phyloP scores from a whole-genome alignment of 2,888 invertebrate species.

The Drosophila mettleri region DNA sequence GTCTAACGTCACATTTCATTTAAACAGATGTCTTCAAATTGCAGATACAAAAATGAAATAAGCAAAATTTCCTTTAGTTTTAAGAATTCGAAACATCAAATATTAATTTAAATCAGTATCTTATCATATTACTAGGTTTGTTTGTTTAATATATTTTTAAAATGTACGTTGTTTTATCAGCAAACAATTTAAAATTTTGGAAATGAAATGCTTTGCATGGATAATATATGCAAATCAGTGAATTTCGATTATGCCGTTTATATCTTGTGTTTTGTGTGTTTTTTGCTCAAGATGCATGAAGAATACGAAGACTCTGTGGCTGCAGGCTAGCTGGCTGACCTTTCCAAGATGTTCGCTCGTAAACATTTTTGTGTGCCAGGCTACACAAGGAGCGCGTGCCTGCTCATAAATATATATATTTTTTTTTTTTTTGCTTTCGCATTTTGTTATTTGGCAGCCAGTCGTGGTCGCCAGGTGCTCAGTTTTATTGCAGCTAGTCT shows the following conservation, averaged over 20 bases:
- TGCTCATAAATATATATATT: conserved; percentile 40
- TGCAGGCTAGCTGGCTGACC: conserved; percentile 20
- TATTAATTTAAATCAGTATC: background rate
- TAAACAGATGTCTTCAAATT: background rate
- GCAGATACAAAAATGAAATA: background rate
- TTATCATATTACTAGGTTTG: background rate
- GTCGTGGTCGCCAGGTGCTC: conserved; percentile 16
- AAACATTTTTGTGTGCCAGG: conserved; percentile 9
- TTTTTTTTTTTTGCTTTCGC: conserved; percentile 5
- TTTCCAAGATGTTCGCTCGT: conserved; percentile 13
- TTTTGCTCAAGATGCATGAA: conserved; percentile 12
- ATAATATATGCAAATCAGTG: conserved; percentile 8
- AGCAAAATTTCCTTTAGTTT: background rate
- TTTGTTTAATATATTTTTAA: background rate
- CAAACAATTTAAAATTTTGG: conserved; percentile 5
- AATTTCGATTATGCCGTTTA: conserved; percentile 6
- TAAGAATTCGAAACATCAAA: too few relatives aligned
- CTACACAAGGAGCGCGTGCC: conserved; percentile 28
- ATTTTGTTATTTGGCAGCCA: conserved; percentile 2
- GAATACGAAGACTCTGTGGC: conserved; percentile 14
- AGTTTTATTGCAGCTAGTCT: conserved; percentile 28
- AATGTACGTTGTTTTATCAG: conserved; percentile 5
- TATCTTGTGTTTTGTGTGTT: background rate
- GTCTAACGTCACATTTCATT: background rate
- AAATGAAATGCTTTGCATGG: conserved; percentile 3